These are phyloP conservation scores for Temnothorax unifasciatus DNA, from an alignment of 2,888 invertebrate genomes.

Conservation along the genomic window DNA sequence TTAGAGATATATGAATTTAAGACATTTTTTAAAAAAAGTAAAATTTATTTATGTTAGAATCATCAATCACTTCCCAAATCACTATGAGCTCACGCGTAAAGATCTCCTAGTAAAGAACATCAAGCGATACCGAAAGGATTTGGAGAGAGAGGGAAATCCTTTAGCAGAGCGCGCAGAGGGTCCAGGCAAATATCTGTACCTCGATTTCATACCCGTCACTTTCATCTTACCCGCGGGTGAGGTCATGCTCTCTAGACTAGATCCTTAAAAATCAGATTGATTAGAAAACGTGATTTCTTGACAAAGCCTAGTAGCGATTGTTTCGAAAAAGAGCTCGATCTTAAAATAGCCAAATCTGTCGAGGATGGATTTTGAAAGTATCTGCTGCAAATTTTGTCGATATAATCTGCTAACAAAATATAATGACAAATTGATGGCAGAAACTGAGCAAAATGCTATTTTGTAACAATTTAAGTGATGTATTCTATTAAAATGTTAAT, in stretches of 20 bases:
- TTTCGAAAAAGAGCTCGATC: too few relatives aligned
- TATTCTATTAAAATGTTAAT: too few relatives aligned
- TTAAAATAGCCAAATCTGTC: too few relatives aligned
- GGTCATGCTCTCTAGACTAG: background rate
- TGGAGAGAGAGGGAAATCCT: slow-evolving; percentile 95
- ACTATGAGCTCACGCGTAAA: slow-evolving; percentile 97
- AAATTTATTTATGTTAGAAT: slow-evolving; percentile 87
- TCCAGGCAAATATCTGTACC: slow-evolving; percentile 91
- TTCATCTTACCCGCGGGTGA: slow-evolving; percentile 94
- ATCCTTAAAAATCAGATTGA: slow-evolving; percentile 18
- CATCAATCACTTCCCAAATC: slow-evolving; percentile 98
- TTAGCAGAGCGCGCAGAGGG: slow-evolving; percentile 94
- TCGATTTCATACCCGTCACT: slow-evolving; percentile 97
- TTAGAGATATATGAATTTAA: background rate
- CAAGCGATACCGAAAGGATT: slow-evolving; percentile 96
- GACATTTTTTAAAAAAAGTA: background rate
- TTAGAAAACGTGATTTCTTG: background rate
- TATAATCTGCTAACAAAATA: too few relatives aligned
- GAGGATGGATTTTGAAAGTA: too few relatives aligned
- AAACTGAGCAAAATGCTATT: too few relatives aligned
- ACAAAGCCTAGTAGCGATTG: background rate
- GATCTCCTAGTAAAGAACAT: slow-evolving; percentile 98
- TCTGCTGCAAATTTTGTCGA: too few relatives aligned
- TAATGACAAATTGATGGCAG: too few relatives aligned
- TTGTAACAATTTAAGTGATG: too few relatives aligned